A percentile compares a stretch with the other conserved stretches of the same genome.
These are phyloP conservation scores for Odontamblyopus rebecca DNA, from an alignment of 2,797 vertebrate genomes.

Conservation along the genomic window DNA sequence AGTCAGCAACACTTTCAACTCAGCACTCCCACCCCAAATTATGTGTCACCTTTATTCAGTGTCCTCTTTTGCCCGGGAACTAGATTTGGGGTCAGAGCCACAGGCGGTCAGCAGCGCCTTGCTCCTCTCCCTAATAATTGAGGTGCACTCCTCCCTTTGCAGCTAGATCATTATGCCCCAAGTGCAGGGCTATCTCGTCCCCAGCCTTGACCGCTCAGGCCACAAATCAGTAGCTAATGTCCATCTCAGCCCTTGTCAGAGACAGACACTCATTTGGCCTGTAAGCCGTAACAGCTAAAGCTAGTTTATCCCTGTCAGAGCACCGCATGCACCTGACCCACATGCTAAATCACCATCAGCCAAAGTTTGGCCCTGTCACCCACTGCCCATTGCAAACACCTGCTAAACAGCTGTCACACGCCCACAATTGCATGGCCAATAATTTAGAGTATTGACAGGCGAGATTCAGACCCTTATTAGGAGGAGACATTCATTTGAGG, in stretches of 20 bases:
- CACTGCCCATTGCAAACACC: constrained; percentile 62
- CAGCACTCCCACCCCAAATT: constrained; percentile 71
- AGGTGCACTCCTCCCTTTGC: constrained; percentile 42
- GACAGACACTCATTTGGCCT: constrained; percentile 72
- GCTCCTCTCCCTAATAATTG: constrained; percentile 41
- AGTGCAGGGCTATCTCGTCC: constrained; percentile 60
- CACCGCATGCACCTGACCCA: constrained; percentile 67
- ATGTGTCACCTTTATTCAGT: constrained; percentile 71
- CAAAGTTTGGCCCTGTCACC: constrained; percentile 68
- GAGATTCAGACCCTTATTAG: constrained; percentile 66
- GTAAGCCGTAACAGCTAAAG: constrained; percentile 58
- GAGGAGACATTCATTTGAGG: constrained; percentile 59
- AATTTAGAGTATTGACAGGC: constrained; percentile 64
- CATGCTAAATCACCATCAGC: constrained; percentile 67
- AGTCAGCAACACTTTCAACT: constrained; percentile 75
- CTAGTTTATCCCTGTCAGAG: constrained; percentile 70
- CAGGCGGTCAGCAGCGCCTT: not conserved
- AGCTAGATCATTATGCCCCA: constrained; percentile 67
- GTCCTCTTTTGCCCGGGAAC: constrained; percentile 61
- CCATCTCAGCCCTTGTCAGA: constrained; percentile 70
- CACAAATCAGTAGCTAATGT: constrained; percentile 76
- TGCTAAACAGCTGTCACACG: constrained; percentile 68
- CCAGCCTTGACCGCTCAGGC: constrained; percentile 66
- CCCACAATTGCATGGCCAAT: constrained; percentile 61
- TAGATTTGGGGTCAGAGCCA: constrained; percentile 49